A percentile compares a stretch with the other conserved stretches of the same genome.
Evolutionary conservation across 2,797 vertebrate genomes (phyloP).

Genomic region (Amblyopsis hoosieri): DNA sequence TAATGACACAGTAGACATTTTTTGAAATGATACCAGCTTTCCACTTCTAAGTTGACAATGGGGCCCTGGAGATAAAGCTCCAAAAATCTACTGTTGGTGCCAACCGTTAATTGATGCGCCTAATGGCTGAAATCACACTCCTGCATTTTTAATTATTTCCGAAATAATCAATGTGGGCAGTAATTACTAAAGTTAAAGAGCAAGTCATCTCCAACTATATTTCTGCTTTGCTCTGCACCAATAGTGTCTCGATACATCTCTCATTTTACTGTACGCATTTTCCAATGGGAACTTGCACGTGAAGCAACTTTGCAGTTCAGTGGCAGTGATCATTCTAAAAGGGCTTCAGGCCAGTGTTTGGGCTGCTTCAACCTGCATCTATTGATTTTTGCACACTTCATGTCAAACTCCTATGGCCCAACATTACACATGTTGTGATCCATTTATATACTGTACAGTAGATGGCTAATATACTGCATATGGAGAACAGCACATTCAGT

Average conservation of each 20-base stretch:
- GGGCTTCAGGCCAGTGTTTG: slow-evolving; percentile 21
- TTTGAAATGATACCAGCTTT: slow-evolving; percentile 35
- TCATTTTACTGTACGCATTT: slow-evolving; percentile 31
- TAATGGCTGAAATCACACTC: slow-evolving; percentile 11
- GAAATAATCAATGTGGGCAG: slow-evolving; percentile 29
- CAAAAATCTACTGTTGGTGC: slow-evolving; percentile 17
- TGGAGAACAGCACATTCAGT: slow-evolving; percentile 8
- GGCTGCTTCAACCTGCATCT: slow-evolving; percentile 25
- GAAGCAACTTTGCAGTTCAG: slow-evolving; percentile 37
- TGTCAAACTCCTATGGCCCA: slow-evolving; percentile 14
- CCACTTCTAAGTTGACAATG: slow-evolving; percentile 16
- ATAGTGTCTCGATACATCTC: slow-evolving; percentile 22
- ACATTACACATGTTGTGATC: not conserved
- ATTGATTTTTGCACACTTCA: slow-evolving; percentile 29
- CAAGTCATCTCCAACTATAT: not conserved
- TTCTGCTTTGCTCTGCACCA: slow-evolving; percentile 40
- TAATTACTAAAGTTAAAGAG: slow-evolving; percentile 43
- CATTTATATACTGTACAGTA: not conserved
- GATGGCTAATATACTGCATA: not conserved
- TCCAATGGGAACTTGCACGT: slow-evolving; percentile 28
- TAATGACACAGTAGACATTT: slow-evolving; percentile 40
- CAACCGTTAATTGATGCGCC: slow-evolving; percentile 23
- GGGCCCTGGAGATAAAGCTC: slow-evolving; percentile 19
- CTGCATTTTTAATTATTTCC: slow-evolving; percentile 59
- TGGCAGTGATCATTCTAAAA: slow-evolving; percentile 23